Evolutionary conservation across 2,113 vertebrate genomes (phyloP).

Genomic region (Hydropotes inermis): DNA sequence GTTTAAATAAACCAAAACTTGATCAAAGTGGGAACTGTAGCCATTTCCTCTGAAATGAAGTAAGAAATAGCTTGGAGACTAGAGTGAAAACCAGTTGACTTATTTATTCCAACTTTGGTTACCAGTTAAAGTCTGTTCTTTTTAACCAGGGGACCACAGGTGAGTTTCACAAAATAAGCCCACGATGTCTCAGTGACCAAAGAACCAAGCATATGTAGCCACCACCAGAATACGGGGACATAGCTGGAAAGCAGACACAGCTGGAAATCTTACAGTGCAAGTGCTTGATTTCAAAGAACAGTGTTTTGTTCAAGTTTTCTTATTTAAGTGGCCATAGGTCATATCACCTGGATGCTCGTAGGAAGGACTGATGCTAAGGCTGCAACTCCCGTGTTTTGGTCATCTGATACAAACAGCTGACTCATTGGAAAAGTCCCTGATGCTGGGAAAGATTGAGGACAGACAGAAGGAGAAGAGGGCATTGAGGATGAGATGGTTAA

Average conservation of each 20-base stretch:
- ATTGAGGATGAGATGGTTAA: not conserved
- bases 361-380: not conserved
- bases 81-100: not conserved
- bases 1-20: conserved; percentile 15
- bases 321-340: not conserved
- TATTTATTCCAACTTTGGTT: not conserved
- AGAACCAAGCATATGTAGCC: not conserved
- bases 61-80: not conserved
- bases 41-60: conserved; percentile 24
- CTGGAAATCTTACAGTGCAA: not conserved
- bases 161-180: conserved; percentile 29
- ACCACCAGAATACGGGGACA: not conserved
- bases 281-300: not conserved
- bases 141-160: not conserved
- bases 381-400: not conserved
- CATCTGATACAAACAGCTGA: not conserved
- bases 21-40: not conserved
- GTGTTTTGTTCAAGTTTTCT: not conserved
- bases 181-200: not conserved
- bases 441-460: not conserved
- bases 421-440: not conserved
- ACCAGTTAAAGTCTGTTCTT: conserved; percentile 4
- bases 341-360: not conserved
- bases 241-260: not conserved
- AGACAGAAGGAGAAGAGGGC: not conserved